Evolutionary conservation across 2,888 invertebrate genomes (phyloP).

Genomic region (Mythimna albipuncta): DNA sequence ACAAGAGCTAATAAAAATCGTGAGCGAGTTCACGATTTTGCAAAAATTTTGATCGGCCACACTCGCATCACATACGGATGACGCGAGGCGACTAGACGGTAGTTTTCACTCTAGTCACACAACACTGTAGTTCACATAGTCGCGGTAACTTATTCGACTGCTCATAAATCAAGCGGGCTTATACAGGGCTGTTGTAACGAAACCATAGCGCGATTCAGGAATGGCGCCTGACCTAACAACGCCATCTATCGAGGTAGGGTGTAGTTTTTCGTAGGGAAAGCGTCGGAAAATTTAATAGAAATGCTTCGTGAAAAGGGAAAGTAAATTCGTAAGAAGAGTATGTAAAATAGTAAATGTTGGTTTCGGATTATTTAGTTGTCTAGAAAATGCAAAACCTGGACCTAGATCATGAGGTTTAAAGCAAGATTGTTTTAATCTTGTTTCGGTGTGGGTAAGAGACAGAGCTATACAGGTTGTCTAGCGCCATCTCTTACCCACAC

Average conservation of each 20-base stretch:
- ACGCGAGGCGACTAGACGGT: too few species aligned
- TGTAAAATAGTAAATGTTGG: too few species aligned
- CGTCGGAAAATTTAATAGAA: neutral
- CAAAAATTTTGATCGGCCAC: conserved; percentile 22
- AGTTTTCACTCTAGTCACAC: too few species aligned
- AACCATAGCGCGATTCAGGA: conserved; percentile 46
- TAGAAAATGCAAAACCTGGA: neutral
- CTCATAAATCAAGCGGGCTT: neutral
- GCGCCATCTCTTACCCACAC: too few species aligned
- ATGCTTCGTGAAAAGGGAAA: neutral
- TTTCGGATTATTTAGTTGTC: neutral
- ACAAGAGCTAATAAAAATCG: conserved; percentile 28
- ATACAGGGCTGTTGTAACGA: conserved; percentile 25
- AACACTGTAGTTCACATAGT: conserved; percentile 34
- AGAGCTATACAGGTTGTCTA: too few species aligned
- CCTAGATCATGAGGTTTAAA: too few species aligned
- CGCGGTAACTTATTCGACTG: conserved; percentile 7
- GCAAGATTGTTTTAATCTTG: too few species aligned
- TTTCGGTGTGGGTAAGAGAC: too few species aligned
- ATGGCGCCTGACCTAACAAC: neutral
- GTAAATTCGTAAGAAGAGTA: neutral
- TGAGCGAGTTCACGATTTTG: conserved; percentile 38
- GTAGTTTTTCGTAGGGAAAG: neutral
- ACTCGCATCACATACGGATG: neutral
- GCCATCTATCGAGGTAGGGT: conserved; percentile 38